Base-by-base conservation (phyloP, 2,113 vertebrate species). In the Aphyosemion australe region DNA sequence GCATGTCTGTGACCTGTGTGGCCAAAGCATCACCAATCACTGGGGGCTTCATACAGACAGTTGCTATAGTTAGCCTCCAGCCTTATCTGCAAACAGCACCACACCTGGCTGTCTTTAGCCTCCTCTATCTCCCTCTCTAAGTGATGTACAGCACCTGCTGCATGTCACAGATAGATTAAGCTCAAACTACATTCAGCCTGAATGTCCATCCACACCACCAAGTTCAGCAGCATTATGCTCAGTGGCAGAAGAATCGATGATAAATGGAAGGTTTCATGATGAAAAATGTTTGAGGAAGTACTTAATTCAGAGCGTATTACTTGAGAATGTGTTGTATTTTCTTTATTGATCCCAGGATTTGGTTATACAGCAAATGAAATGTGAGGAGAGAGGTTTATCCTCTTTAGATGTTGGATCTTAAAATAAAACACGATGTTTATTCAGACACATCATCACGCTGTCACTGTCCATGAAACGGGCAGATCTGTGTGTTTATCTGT, bases 101-200 rank as follows among this genome's bases (percentile, higher is more conserved):
- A 47, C 77, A 81, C 68, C 81, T 78, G 61, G 64, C 69, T 77
- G 84, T 75, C 78, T 78, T 72, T 70, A 61, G 62, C 5, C 26
- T 4, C 26, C 63, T 8, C 20, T 83, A 2, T 18, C 82, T 84
- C 50, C 69, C 69, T 26, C 59, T 57, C 59, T 75, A 69, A 70
- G 53, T 79, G 80, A 86, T 82, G 65, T 61, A 81, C 68, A 69
- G 59, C 81, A 80, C 79, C 84, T 75, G 79, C 85, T 90, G 88
- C 79, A 67, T 82, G 79, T 88, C 88, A 86, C 78, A 80, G 86
- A 88, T 88, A 87, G 70, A 78, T 66, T 55, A 15, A 54, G 43
- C 54, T 50, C 41, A 18, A 21, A 19, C 61, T 84, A 83, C 83
- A 86, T 77, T 72, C 64, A 72, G 51, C 61, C 26, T 8, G 47